phyloP scores from a whole-genome alignment of 2,797 vertebrate genomes.

The Fistularia commersonii region DNA sequence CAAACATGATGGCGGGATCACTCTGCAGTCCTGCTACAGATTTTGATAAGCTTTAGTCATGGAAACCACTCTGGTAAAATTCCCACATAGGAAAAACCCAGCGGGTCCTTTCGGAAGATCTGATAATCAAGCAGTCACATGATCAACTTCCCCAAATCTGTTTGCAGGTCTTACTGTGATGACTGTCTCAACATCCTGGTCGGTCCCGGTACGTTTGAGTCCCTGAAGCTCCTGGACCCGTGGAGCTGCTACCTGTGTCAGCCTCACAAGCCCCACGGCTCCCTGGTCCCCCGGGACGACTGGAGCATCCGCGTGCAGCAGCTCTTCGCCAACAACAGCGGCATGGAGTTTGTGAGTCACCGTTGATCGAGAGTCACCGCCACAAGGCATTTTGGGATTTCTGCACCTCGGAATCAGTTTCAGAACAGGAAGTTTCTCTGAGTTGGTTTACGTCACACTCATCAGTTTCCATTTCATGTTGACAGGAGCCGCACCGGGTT shows the following conservation, averaged over 20 bases:
- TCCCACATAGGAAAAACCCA: too few species aligned
- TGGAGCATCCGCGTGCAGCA: conserved; percentile 87
- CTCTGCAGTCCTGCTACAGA: too few species aligned
- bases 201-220: conserved; percentile 73
- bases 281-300: conserved; percentile 81
- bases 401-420: neutral
- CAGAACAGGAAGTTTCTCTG: neutral
- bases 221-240: conserved; percentile 81
- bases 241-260: conserved; percentile 94
- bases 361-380: too few species aligned
- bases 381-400: neutral
- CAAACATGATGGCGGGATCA: too few species aligned
- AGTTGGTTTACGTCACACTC: too few species aligned
- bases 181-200: conserved; percentile 88
- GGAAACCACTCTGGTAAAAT: too few species aligned
- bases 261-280: conserved; percentile 67
- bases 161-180: conserved; percentile 85
- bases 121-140: too few species aligned
- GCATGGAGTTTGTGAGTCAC: conserved; percentile 85
- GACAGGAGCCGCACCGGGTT: conserved; percentile 86
- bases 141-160: too few species aligned
- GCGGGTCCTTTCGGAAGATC: too few species aligned
- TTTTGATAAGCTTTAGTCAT: too few species aligned
- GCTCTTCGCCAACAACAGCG: conserved; percentile 84
- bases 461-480: conserved; percentile 1